Conservation (phyloP, 2,888 invertebrate genomes). For the Drosophila aldrichi region DNA sequence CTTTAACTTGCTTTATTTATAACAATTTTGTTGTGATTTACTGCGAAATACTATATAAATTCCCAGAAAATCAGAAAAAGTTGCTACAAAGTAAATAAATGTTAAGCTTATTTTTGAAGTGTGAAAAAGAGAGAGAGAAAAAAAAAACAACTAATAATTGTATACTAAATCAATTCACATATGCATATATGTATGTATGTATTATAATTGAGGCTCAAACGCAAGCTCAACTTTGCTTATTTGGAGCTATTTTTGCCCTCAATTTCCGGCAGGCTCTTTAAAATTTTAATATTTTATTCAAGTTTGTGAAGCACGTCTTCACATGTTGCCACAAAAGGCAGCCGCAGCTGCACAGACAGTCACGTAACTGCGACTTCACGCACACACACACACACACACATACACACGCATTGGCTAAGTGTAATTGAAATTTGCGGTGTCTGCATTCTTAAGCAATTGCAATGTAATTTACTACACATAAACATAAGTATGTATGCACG, state of each 20-base stretch:
- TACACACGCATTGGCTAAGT: constrained; percentile 5
- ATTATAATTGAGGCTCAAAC: not conserved
- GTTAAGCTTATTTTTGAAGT: not conserved
- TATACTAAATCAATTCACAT: not conserved
- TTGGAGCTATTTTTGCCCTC: constrained; percentile 3
- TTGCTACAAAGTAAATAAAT: not conserved
- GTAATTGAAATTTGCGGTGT: constrained; percentile 34
- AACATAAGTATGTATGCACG: not conserved
- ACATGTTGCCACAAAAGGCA: constrained; percentile 26
- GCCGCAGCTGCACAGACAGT: constrained; percentile 10
- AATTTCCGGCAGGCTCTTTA: not conserved
- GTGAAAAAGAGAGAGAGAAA: not conserved
- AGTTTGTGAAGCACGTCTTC: constrained; percentile 7
- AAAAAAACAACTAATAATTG: not conserved
- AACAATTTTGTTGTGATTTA: too few species aligned
- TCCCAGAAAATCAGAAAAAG: not conserved
- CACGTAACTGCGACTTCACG: constrained; percentile 24
- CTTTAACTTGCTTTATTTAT: not conserved
- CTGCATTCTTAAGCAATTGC: constrained; percentile 31
- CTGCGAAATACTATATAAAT: not conserved
- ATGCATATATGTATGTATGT: not conserved
- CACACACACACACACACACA: not conserved
- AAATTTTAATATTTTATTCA: not conserved
- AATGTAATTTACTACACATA: constrained; percentile 17
- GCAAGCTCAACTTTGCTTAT: not conserved